phyloP scores from a whole-genome alignment of 2,113 vertebrate genomes.

The Chaetura pelagica region DNA sequence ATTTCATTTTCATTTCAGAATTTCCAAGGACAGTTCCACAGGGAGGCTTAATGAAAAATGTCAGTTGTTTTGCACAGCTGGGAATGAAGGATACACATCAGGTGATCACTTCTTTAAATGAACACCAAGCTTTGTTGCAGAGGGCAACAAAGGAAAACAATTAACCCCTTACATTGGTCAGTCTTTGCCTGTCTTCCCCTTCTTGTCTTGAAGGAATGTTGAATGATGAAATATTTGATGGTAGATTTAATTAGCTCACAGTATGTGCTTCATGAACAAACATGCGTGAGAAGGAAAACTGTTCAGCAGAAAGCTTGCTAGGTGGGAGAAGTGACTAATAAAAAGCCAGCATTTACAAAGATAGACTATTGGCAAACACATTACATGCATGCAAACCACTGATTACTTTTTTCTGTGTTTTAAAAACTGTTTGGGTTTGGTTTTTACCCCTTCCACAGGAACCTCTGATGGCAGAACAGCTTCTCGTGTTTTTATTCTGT shows the following conservation, averaged over 20 bases:
- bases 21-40: not conserved
- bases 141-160: not conserved
- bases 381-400: not conserved
- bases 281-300: not conserved
- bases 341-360: not conserved
- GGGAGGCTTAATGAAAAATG: not conserved
- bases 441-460: not conserved
- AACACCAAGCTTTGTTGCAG: not conserved
- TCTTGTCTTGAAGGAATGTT: not conserved
- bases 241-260: not conserved
- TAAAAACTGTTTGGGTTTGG: not conserved
- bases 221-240: conserved; percentile 15
- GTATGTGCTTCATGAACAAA: not conserved
- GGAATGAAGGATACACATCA: not conserved
- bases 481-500: not conserved
- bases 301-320: not conserved
- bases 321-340: not conserved
- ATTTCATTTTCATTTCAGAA: not conserved
- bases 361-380: not conserved
- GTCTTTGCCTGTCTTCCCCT: not conserved
- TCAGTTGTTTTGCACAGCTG: not conserved
- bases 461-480: not conserved
- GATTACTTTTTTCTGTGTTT: not conserved
- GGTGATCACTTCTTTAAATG: not conserved
- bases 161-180: not conserved